Conservation (phyloP, 2,113 vertebrate genomes). For the Carollia perspicillata region DNA sequence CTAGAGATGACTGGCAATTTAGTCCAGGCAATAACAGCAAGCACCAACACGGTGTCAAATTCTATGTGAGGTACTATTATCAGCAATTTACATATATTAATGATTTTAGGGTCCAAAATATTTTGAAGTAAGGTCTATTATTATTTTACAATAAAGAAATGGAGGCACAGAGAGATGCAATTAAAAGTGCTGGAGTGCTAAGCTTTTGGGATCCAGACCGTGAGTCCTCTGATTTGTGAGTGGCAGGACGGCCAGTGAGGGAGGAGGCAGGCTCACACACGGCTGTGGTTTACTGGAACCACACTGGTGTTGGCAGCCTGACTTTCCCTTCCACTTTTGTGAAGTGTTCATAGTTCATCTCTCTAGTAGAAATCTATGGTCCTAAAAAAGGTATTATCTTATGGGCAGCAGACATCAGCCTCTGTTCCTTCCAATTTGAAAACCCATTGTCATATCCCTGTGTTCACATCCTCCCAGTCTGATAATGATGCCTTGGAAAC, state of each 20-base stretch:
- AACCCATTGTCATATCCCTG: background rate
- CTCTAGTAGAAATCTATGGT: background rate
- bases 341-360: background rate
- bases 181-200: background rate
- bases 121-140: background rate
- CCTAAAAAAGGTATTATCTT: background rate
- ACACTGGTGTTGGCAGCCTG: accelerated
- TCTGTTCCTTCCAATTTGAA: background rate
- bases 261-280: background rate
- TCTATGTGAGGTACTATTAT: background rate
- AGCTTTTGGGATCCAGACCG: background rate
- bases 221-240: background rate
- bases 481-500: background rate
- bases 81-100: background rate
- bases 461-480: background rate
- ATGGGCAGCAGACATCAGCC: background rate
- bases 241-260: background rate
- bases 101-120: background rate
- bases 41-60: accelerated
- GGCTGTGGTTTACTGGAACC: background rate
- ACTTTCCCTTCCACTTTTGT: background rate
- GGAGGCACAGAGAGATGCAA: background rate
- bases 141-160: background rate
- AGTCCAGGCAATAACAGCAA: background rate
- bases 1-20: background rate